A percentile compares a stretch with the other conserved stretches of the same genome.
These are phyloP conservation scores for Apodemia duryi DNA, from an alignment of 2,888 invertebrate species.

Conservation along the genomic window DNA sequence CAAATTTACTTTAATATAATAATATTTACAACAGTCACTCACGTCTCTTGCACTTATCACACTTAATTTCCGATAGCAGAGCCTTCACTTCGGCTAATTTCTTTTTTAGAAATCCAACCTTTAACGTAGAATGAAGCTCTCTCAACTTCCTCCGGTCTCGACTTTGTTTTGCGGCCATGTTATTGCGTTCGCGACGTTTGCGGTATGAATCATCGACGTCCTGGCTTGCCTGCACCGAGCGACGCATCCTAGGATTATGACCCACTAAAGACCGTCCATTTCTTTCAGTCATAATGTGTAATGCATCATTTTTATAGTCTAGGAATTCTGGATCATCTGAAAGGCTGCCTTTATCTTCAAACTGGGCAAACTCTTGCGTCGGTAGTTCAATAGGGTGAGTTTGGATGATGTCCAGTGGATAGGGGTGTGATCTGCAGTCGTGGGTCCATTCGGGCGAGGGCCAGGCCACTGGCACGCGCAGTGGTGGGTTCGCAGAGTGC, in stretches of 20 bases:
- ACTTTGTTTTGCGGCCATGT: constrained; percentile 96
- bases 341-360: constrained; percentile 27
- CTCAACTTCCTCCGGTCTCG: constrained; percentile 93
- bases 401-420: neutral
- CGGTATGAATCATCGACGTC: constrained; percentile 89
- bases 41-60: constrained; percentile 18
- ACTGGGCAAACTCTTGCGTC: constrained; percentile 30
- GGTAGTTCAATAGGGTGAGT: constrained; percentile 19
- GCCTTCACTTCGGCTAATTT: constrained; percentile 47
- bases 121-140: constrained; percentile 94
- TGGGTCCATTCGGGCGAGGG: constrained; percentile 3
- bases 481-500: neutral
- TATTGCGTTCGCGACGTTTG: constrained; percentile 93
- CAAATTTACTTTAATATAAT: neutral
- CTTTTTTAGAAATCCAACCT: constrained; percentile 86
- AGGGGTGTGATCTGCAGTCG: neutral
- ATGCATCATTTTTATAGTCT: constrained; percentile 83
- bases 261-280: constrained; percentile 78
- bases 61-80: constrained; percentile 37
- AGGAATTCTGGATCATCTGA: constrained; percentile 81
- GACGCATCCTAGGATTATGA: constrained; percentile 86
- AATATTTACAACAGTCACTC: neutral
- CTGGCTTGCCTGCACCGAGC: constrained; percentile 61
- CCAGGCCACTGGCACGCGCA: neutral
- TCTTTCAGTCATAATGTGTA: constrained; percentile 82